Base-by-base conservation (phyloP, 2,888 invertebrate species). In the Itoplectis maculator region DNA sequence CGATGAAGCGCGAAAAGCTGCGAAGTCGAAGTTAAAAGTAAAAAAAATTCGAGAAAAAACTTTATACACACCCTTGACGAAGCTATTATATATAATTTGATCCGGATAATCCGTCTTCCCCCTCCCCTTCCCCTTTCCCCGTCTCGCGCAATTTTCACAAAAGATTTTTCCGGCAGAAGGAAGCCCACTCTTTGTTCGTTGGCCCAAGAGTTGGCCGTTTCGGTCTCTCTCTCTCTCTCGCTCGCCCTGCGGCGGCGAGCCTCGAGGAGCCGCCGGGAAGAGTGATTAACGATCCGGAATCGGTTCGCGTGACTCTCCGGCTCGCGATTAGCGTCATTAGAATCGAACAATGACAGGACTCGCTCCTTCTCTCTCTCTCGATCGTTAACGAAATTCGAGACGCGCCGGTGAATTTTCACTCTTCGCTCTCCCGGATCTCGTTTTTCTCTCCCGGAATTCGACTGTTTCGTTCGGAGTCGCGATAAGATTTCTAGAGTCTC, bases 251-350 rank as follows among this genome's bases (percentile, higher is more conserved):
- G 61, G 42, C 54, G 15, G 29, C 49, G 75, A 69, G 54, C 23
- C 69, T 45, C 49, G 51, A 80, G 35, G 37, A 65, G n/a, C n/a
- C n/a, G n/a, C n/a, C n/a, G n/a, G n/a, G n/a, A n/a, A n/a, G 45
- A 79, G 79, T 84, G 85, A 85, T 85, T 84, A 85, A 84, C 85
- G 85, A 85, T 82, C 74, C 40, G 74, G 63, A 79, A 81, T 82
- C 78, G 76, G 70, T 77, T 82, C 66, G 81, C 82, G 79, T 82
- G 82, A 85, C 81, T 82, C 76, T 75, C 63, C 74, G 54, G 65
- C 61, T 23, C 35, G 29, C 75, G 82, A 84, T 84, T 82, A 82
- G 81, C 74, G 66, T 79, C 77, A 79, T 82, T 82, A 81, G 78
- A 61, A 49, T 81, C 68, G 69, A 81, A 76, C 72, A 81, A 81